These are phyloP conservation scores for Teleogryllus oceanicus DNA, from an alignment of 2,888 invertebrate species.

Conservation along the genomic window DNA sequence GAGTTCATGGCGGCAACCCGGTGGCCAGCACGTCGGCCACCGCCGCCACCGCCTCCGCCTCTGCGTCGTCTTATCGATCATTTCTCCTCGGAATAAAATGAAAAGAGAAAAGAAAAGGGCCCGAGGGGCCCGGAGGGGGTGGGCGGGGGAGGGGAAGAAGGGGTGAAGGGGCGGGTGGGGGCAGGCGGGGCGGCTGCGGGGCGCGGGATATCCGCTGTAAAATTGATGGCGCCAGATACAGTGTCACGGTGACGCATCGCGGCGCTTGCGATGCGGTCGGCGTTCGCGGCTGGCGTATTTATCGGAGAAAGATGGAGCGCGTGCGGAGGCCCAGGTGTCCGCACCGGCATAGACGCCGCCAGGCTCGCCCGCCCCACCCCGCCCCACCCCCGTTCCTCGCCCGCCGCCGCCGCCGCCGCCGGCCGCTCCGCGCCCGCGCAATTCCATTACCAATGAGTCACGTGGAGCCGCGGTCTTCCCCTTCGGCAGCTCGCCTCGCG, in stretches of 20 bases:
- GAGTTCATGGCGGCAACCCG: neutral
- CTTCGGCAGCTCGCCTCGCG: neutral
- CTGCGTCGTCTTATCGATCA: constrained; percentile 3
- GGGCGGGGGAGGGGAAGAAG: neutral
- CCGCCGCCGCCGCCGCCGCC: neutral
- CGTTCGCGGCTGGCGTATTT: neutral
- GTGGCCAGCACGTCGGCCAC: neutral
- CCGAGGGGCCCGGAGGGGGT: neutral
- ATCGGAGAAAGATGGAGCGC: constrained; percentile 18
- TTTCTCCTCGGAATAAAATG: neutral
- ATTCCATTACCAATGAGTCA: constrained; percentile 18
- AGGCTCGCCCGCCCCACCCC: neutral
- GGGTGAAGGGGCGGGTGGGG: neutral
- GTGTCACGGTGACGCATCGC: constrained; percentile 11
- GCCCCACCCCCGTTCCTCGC: neutral
- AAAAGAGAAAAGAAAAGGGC: constrained; percentile 11
- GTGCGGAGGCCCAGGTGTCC: constrained; percentile 18
- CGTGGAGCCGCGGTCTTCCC: neutral
- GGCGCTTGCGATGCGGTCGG: neutral
- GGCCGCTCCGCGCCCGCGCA: neutral
- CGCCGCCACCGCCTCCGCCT: neutral
- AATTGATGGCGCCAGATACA: constrained; percentile 18
- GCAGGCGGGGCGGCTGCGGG: neutral
- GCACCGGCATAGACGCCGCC: neutral
- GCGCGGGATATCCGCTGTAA: neutral